Percentiles rank a stretch among this genome's conserved stretches.
These are phyloP conservation scores for Teleogryllus oceanicus DNA, from an alignment of 2,888 invertebrate species.

Conservation along the genomic window DNA sequence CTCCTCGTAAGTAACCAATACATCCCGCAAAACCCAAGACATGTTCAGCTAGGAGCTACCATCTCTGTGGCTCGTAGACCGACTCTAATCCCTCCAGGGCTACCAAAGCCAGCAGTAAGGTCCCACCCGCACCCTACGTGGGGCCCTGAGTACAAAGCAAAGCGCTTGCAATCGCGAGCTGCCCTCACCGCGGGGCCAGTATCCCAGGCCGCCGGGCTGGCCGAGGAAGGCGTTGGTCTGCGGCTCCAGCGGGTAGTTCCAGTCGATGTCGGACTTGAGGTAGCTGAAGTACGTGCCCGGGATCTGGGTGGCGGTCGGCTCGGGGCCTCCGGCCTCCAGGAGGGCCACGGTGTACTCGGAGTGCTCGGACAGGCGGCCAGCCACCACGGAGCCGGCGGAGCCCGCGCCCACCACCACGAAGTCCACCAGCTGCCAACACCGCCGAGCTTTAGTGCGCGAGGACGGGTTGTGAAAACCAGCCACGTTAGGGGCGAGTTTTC, in stretches of 20 bases:
- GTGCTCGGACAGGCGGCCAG: constrained; percentile 4
- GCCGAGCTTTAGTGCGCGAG: no score
- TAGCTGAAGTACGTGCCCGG: constrained; percentile 28
- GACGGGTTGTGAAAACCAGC: no score
- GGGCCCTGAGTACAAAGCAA: no score
- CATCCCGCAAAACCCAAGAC: no score
- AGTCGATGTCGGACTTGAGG: constrained; percentile 28
- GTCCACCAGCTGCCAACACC: constrained; percentile 3
- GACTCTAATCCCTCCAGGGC: no score
- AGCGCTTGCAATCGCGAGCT: no score
- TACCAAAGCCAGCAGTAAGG: no score
- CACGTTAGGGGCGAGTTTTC: no score
- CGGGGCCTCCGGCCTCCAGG: constrained; percentile 21
- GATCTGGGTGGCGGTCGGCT: constrained; percentile 11
- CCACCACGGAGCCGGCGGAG: neutral
- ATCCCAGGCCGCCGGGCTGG: constrained; percentile 20
- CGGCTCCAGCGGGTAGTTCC: constrained; percentile 23
- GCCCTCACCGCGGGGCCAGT: constrained; percentile 27
- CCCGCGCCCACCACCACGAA: constrained; percentile 22
- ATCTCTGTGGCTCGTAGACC: no score
- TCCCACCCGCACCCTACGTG: no score
- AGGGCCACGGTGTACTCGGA: neutral
- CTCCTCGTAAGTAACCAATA: no score
- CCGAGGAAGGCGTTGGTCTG: constrained; percentile 21
- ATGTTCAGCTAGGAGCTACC: no score